phyloP scores from a whole-genome alignment of 1,140 invertebrate genomes.

The Teleopsis dalmanni region DNA sequence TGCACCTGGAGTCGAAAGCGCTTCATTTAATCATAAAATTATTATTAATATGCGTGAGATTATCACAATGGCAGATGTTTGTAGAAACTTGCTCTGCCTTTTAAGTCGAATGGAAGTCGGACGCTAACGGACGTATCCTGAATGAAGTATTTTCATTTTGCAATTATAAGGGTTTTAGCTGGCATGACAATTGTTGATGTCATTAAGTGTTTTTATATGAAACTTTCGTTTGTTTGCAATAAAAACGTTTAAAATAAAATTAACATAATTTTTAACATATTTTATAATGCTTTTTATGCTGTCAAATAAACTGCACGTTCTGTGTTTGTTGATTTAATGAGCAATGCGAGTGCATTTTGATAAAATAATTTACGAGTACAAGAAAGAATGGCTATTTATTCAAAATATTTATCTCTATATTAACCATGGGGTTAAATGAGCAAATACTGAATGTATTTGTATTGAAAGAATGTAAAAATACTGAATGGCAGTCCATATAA shows the following conservation, averaged over 20 bases:
- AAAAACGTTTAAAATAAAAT: background rate
- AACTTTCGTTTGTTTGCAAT: background rate
- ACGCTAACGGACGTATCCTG: background rate
- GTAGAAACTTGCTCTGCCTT: background rate
- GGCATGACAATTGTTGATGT: background rate
- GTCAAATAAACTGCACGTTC: no score
- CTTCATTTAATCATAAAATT: constrained; percentile 27
- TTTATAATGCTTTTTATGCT: no score
- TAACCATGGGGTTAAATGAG: no score
- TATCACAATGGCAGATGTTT: constrained; percentile 11
- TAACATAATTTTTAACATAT: no score
- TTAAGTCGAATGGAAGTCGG: background rate
- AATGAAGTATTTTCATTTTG: background rate
- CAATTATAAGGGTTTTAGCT: background rate
- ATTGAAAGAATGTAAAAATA: no score
- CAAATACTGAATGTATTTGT: no score
- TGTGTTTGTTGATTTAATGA: no score
- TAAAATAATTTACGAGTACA: no score
- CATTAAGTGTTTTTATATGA: background rate
- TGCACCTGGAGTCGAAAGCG: background rate
- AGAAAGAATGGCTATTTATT: no score
- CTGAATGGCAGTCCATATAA: no score
- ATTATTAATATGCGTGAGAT: constrained; percentile 40
- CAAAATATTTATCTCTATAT: no score
- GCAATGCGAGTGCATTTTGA: no score